Evolutionary conservation across 2,113 vertebrate genomes (phyloP).

Genomic region (Antennarius striatus): DNA sequence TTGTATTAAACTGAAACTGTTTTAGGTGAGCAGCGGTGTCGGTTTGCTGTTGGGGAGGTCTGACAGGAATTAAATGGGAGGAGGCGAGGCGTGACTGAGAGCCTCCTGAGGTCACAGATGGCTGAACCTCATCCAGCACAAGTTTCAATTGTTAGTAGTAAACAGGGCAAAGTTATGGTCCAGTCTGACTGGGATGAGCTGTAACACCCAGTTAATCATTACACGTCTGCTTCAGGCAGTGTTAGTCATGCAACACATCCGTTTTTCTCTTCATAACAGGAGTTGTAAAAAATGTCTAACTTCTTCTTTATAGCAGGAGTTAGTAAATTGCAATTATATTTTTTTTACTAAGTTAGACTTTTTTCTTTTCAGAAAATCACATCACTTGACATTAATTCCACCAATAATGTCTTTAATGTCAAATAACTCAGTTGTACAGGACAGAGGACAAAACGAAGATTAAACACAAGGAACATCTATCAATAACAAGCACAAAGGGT

Average conservation of each 20-base stretch:
- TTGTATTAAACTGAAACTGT: no score
- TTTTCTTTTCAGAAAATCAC: no score
- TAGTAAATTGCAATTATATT: no score
- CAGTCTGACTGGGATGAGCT: conserved; percentile 1
- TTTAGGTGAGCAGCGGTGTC: no score
- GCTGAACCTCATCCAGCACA: neutral
- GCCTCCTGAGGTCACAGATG: conserved; percentile 12
- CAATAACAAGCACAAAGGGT: neutral
- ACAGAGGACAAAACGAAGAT: neutral
- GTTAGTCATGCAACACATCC: no score
- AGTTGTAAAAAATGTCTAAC: no score
- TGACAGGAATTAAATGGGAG: conserved; percentile 3
- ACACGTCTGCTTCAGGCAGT: no score
- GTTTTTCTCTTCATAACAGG: no score
- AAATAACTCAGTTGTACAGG: neutral
- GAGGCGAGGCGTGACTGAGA: conserved; percentile 21
- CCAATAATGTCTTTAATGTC: no score
- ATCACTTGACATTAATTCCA: neutral
- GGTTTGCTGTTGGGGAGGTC: conserved; percentile 5
- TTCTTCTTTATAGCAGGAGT: neutral
- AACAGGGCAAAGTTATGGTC: neutral
- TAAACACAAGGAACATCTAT: neutral
- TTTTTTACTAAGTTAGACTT: no score
- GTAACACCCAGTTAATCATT: neutral
- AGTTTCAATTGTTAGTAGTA: conserved; percentile 2